Percentiles rank a stretch among this genome's conserved stretches.
Evolutionary conservation across 2,888 invertebrate species (phyloP).

Genomic region (Phengaris alcon): DNA sequence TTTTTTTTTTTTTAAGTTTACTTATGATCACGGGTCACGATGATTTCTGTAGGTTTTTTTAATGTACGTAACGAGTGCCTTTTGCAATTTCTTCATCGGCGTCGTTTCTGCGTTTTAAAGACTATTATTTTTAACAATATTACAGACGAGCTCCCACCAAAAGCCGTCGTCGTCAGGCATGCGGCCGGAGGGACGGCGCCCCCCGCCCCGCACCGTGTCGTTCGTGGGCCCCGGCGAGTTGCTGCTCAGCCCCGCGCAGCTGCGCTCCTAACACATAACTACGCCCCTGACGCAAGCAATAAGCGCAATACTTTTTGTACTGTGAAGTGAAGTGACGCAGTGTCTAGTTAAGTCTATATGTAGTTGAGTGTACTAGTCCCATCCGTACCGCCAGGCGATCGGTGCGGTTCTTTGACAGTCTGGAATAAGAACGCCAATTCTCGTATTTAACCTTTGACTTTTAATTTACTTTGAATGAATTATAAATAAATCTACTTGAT

Average conservation of each 20-base stretch:
- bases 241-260: slow-evolving; percentile 82
- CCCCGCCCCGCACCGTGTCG: slow-evolving; percentile 72
- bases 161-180: slow-evolving; percentile 35
- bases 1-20: too few relatives aligned
- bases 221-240: slow-evolving; percentile 79
- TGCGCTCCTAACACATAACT: slow-evolving; percentile 71
- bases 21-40: too few relatives aligned
- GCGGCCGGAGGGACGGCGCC: slow-evolving; percentile 42
- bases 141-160: slow-evolving; percentile 40
- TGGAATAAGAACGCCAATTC: background rate
- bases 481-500: too few relatives aligned
- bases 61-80: too few relatives aligned
- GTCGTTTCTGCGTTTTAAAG: too few relatives aligned
- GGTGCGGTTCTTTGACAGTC: slow-evolving; percentile 47
- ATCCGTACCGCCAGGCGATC: slow-evolving; percentile 61
- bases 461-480: too few relatives aligned
- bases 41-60: too few relatives aligned
- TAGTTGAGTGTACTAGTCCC: slow-evolving; percentile 71
- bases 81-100: too few relatives aligned
- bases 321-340: slow-evolving; percentile 49
- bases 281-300: slow-evolving; percentile 52
- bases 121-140: background rate
- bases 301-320: slow-evolving; percentile 59
- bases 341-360: slow-evolving; percentile 61
- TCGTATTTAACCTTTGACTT: too few relatives aligned